Conservation (phyloP, 1,140 invertebrate genomes). For the Caenorhabditis latens region DNA sequence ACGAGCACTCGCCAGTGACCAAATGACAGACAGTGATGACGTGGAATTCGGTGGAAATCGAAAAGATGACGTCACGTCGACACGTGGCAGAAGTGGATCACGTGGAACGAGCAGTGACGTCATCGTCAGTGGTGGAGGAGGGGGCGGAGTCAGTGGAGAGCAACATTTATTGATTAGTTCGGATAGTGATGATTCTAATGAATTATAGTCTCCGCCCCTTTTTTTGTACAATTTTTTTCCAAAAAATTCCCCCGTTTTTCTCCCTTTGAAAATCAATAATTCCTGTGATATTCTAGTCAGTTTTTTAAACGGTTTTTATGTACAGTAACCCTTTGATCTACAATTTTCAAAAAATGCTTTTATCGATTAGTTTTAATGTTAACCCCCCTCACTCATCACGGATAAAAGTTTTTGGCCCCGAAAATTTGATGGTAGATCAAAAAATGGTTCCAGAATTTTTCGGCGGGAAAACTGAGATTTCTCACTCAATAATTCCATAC, state of each 20-base stretch:
- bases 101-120: constrained; percentile 23
- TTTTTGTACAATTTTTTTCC: constrained; percentile 29
- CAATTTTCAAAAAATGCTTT: neutral
- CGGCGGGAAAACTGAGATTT: neutral
- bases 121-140: constrained; percentile 15
- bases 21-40: constrained; percentile 42
- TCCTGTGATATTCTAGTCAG: constrained; percentile 39
- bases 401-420: neutral
- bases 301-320: neutral
- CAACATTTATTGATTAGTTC: constrained; percentile 22
- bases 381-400: neutral
- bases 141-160: constrained; percentile 27
- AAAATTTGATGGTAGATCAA: neutral
- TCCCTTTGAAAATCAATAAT: neutral
- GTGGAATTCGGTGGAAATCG: constrained; percentile 1
- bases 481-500: neutral
- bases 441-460: no score
- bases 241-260: neutral
- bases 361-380: constrained; percentile 16
- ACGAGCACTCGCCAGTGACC: constrained; percentile 28
- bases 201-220: neutral
- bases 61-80: neutral
- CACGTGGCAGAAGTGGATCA: constrained; percentile 21
- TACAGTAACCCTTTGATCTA: no score
- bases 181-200: constrained; percentile 37